Evolutionary conservation across 2,888 invertebrate genomes (phyloP).

Genomic region (Philonicus albiceps): DNA sequence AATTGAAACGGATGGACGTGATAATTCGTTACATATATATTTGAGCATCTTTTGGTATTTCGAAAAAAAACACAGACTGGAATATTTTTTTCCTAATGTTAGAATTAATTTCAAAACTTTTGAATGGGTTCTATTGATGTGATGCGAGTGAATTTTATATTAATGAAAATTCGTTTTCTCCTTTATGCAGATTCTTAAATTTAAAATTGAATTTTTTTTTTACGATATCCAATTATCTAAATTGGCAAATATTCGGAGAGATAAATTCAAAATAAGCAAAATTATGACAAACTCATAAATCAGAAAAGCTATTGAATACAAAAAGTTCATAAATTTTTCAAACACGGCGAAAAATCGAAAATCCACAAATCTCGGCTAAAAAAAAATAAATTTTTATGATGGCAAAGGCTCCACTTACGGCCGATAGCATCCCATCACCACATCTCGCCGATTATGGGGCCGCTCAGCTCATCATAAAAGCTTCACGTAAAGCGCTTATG

Average conservation of each 20-base stretch:
- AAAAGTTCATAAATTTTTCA: constrained; percentile 4
- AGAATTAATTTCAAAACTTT: too few relatives aligned
- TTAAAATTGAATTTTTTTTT: background rate
- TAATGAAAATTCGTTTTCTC: too few relatives aligned
- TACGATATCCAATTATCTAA: background rate
- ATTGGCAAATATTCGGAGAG: background rate
- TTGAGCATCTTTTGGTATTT: too few relatives aligned
- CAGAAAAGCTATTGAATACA: background rate
- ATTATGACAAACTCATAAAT: background rate
- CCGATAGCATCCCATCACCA: constrained; percentile 29
- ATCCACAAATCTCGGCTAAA: constrained; percentile 33
- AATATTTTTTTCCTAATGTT: too few relatives aligned
- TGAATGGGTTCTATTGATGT: too few relatives aligned
- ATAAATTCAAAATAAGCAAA: background rate
- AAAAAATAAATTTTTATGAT: constrained; percentile 26
- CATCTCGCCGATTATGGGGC: constrained; percentile 18
- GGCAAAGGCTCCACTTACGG: background rate
- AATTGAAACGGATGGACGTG: too few relatives aligned
- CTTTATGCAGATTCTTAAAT: background rate
- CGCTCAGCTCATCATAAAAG: background rate
- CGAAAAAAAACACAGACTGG: too few relatives aligned
- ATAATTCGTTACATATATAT: too few relatives aligned
- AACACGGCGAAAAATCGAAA: background rate
- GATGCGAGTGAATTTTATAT: too few relatives aligned
- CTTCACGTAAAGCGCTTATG: constrained; percentile 24